Conservation (phyloP, 2,113 vertebrate genomes). For the Prietella phreatophila region DNA sequence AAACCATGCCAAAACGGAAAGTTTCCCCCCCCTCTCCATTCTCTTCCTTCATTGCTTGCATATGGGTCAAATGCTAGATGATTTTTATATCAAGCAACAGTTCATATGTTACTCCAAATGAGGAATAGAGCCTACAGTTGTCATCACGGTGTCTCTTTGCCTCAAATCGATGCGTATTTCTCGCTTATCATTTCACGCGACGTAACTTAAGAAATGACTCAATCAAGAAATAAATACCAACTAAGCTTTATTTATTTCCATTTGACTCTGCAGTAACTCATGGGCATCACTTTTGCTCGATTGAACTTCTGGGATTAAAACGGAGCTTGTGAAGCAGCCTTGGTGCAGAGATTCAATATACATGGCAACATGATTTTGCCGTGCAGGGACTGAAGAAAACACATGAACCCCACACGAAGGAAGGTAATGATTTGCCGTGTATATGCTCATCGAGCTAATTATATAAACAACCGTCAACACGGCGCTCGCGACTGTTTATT, state of each 20-base stretch:
- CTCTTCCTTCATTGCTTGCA: background rate
- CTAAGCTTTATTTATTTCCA: no score
- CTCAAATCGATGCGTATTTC: background rate
- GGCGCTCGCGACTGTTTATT: slow-evolving; percentile 48
- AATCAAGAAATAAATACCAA: no score
- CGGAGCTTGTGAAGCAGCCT: background rate
- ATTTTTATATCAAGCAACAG: slow-evolving; percentile 6
- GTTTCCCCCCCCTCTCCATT: background rate
- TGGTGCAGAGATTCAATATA: background rate
- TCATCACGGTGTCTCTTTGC: background rate
- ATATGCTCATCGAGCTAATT: slow-evolving; percentile 52
- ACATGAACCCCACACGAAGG: slow-evolving; percentile 45
- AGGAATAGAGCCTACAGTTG: background rate
- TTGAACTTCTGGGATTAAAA: background rate
- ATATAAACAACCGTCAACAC: slow-evolving; percentile 52
- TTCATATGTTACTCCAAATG: background rate
- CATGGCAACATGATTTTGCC: background rate
- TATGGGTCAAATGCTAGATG: background rate
- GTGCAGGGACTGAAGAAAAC: background rate
- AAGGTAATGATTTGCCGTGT: slow-evolving; percentile 56
- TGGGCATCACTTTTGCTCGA: background rate
- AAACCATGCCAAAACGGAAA: background rate
- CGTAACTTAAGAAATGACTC: no score
- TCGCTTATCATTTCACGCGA: background rate
- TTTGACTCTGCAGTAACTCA: background rate